These are phyloP conservation scores for Gymnoscelis rufifasciata DNA, from an alignment of 2,888 invertebrate genomes.

Conservation along the genomic window DNA sequence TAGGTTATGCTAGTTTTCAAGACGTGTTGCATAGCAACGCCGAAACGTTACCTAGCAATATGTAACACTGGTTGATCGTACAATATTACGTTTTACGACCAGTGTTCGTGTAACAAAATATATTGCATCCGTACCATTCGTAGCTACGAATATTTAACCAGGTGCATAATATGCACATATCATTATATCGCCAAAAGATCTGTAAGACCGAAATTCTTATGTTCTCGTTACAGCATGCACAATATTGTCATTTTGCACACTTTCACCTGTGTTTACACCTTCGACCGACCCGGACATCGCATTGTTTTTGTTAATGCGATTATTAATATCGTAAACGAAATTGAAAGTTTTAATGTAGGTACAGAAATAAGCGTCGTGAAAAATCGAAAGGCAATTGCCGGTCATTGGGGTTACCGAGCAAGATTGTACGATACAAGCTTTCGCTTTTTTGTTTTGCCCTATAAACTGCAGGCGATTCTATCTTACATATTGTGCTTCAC, in stretches of 20 bases:
- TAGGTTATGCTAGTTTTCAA: too few species aligned
- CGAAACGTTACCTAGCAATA: too few species aligned
- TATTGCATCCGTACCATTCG: too few species aligned
- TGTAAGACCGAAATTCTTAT: slow-evolving; percentile 32
- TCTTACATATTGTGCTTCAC: slow-evolving; percentile 25
- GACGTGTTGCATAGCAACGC: too few species aligned
- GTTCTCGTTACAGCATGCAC: slow-evolving; percentile 53
- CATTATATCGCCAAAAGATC: slow-evolving; percentile 36
- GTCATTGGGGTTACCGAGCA: slow-evolving; percentile 37
- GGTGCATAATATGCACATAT: slow-evolving; percentile 38
- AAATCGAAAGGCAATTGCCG: slow-evolving; percentile 60
- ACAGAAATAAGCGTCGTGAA: slow-evolving; percentile 51
- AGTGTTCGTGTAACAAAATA: too few species aligned
- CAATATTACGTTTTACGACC: too few species aligned
- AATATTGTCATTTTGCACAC: slow-evolving; percentile 56
- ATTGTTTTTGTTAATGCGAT: slow-evolving; percentile 68
- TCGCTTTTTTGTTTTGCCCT: slow-evolving; percentile 33
- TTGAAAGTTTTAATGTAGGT: slow-evolving; percentile 65
- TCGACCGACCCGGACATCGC: slow-evolving; percentile 60
- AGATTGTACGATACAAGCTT: slow-evolving; percentile 38
- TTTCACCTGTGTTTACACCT: slow-evolving; percentile 61
- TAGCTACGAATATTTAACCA: too few species aligned
- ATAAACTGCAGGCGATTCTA: slow-evolving; percentile 27
- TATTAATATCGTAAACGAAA: slow-evolving; percentile 60
- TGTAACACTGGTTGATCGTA: too few species aligned